Percentiles rank a stretch among this genome's conserved stretches.
phyloP scores from a whole-genome alignment of 2,888 invertebrate species.

The Cerceris rybyensis region DNA sequence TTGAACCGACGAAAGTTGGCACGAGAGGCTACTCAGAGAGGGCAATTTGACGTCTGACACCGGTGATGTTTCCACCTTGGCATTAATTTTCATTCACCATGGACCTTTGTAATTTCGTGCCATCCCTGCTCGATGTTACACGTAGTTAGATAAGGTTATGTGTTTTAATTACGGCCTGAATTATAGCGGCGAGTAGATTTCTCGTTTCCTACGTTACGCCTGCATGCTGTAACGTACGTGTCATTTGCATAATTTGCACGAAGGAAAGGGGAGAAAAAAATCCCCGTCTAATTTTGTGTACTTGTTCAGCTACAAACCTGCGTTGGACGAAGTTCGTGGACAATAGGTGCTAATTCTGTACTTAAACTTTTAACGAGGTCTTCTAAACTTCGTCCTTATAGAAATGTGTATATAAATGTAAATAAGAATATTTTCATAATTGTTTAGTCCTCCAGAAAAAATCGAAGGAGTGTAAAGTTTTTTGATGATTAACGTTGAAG shows the following conservation, averaged over 20 bases:
- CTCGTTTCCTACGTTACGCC: conserved; percentile 3
- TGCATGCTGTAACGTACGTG: neutral
- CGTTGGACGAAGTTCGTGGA: too few species aligned
- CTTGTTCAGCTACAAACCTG: too few species aligned
- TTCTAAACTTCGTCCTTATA: too few species aligned
- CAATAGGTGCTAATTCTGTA: too few species aligned
- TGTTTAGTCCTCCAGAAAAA: too few species aligned
- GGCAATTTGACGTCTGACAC: conserved; percentile 7
- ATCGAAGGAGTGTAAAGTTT: too few species aligned
- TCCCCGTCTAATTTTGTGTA: neutral
- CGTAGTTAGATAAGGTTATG: conserved; percentile 47
- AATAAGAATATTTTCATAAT: too few species aligned
- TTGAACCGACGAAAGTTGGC: neutral
- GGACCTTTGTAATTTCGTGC: conserved; percentile 25
- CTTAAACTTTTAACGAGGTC: too few species aligned
- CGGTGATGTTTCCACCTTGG: conserved; percentile 7
- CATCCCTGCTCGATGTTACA: conserved; percentile 23
- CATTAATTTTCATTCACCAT: conserved; percentile 29
- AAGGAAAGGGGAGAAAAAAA: neutral
- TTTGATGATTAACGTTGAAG: too few species aligned
- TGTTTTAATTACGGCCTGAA: conserved; percentile 59
- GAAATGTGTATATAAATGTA: too few species aligned
- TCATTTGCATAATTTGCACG: conserved; percentile 39
- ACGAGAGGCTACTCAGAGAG: neutral
- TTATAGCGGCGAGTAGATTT: conserved; percentile 29